phyloP scores from a whole-genome alignment of 2,888 invertebrate genomes.

The Catocala fraxini region DNA sequence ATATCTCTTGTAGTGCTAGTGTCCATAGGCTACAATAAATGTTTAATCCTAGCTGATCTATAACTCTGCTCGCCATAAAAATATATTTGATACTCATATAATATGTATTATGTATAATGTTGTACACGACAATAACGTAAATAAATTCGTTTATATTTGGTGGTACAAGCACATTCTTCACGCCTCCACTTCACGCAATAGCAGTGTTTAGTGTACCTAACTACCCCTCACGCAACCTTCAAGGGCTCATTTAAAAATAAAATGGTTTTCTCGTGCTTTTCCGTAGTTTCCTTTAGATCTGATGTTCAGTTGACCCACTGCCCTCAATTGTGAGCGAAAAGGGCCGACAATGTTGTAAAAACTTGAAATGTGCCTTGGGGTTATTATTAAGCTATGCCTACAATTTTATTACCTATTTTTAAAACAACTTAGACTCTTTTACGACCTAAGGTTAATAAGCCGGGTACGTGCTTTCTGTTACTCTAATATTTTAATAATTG shows the following conservation, averaged over 20 bases:
- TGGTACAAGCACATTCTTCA: slow-evolving; percentile 25
- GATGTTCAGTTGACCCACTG: slow-evolving; percentile 73
- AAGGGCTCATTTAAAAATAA: slow-evolving; percentile 61
- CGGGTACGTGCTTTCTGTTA: no score
- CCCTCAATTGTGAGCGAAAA: slow-evolving; percentile 61
- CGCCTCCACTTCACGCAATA: slow-evolving; percentile 37
- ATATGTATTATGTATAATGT: neutral
- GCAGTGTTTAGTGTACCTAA: slow-evolving; percentile 31
- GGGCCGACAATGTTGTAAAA: slow-evolving; percentile 45
- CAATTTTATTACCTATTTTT: slow-evolving; percentile 29
- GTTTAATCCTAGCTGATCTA: no score
- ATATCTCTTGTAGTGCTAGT: no score
- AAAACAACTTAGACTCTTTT: slow-evolving; percentile 21
- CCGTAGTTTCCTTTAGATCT: slow-evolving; percentile 67
- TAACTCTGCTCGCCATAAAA: neutral
- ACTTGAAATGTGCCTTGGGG: slow-evolving; percentile 18
- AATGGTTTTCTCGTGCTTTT: slow-evolving; percentile 63
- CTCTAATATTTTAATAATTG: no score
- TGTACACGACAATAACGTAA: neutral
- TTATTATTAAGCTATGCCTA: slow-evolving; percentile 34
- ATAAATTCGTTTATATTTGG: slow-evolving; percentile 8
- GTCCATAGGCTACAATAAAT: no score
- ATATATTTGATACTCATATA: slow-evolving; percentile 4
- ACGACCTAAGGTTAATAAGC: slow-evolving; percentile 6
- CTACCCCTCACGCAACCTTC: slow-evolving; percentile 64